phyloP scores from a whole-genome alignment of 1,140 invertebrate genomes.

The Zaprionus ghesquierei region DNA sequence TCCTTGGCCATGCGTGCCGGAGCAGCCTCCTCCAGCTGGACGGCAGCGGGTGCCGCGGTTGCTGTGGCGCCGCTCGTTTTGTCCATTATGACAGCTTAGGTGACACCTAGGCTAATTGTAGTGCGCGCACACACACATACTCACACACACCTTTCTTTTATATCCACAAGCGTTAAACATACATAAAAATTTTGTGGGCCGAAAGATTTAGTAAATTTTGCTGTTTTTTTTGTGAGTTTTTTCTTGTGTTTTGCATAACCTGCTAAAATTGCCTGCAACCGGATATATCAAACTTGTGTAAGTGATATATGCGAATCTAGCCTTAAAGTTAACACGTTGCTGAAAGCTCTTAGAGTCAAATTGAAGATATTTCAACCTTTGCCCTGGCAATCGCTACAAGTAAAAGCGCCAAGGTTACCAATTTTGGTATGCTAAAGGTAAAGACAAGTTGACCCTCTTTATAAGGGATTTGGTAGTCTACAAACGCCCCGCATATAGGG shows the following conservation, averaged over 20 bases:
- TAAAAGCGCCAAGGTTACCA: neutral
- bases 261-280: neutral
- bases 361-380: neutral
- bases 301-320: neutral
- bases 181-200: neutral
- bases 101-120: neutral
- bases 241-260: constrained; percentile 4
- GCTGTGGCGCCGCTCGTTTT: neutral
- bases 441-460: too few relatives aligned
- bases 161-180: neutral
- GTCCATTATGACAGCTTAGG: neutral
- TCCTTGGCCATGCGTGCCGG: neutral
- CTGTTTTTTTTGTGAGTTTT: neutral
- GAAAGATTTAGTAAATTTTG: neutral
- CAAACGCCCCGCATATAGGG: neutral
- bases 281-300: neutral
- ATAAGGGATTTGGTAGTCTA: too few relatives aligned
- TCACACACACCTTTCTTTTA: neutral
- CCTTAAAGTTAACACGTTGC: too few relatives aligned
- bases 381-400: neutral
- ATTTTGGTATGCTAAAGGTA: too few relatives aligned
- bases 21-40: neutral
- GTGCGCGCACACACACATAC: neutral
- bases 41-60: neutral
- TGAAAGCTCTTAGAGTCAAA: too few relatives aligned